Evolutionary conservation across 2,888 invertebrate species (phyloP).

Genomic region (Allolobophora icterica): DNA sequence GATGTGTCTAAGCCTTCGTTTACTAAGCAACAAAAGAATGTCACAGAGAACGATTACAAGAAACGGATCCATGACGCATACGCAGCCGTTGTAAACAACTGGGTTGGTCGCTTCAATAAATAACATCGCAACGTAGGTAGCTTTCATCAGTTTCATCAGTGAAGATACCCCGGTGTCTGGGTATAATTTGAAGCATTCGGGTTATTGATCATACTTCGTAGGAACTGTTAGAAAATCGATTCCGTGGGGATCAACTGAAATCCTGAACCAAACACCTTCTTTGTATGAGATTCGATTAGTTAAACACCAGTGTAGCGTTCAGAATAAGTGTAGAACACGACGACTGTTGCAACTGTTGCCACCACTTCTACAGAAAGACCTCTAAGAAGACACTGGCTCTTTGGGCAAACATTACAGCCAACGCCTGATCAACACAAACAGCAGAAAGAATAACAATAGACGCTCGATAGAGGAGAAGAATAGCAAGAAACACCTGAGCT

Average conservation of each 20-base stretch:
- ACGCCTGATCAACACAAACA: not conserved
- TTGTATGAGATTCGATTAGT: not conserved
- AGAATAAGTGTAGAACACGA: not conserved
- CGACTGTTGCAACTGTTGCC: not conserved
- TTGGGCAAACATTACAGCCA: not conserved
- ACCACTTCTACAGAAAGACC: not conserved
- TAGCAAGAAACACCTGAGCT: not conserved
- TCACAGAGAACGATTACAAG: not conserved
- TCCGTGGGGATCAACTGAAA: not conserved
- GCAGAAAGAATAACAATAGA: not conserved
- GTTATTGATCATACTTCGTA: not conserved
- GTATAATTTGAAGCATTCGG: not conserved
- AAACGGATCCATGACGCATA: not conserved
- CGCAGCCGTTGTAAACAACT: not conserved
- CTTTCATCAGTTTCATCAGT: not conserved
- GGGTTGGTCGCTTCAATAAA: not conserved
- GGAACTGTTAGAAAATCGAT: not conserved
- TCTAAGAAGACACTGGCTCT: not conserved
- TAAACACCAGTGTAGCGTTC: not conserved
- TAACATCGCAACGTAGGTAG: not conserved
- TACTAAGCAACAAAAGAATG: slow-evolving; percentile 1
- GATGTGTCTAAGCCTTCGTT: not conserved
- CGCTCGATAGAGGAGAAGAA: not conserved
- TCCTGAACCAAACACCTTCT: not conserved
- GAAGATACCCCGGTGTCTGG: not conserved